These are phyloP conservation scores for Drosophila navojoa DNA, from an alignment of 1,140 invertebrate species.

Conservation along the genomic window DNA sequence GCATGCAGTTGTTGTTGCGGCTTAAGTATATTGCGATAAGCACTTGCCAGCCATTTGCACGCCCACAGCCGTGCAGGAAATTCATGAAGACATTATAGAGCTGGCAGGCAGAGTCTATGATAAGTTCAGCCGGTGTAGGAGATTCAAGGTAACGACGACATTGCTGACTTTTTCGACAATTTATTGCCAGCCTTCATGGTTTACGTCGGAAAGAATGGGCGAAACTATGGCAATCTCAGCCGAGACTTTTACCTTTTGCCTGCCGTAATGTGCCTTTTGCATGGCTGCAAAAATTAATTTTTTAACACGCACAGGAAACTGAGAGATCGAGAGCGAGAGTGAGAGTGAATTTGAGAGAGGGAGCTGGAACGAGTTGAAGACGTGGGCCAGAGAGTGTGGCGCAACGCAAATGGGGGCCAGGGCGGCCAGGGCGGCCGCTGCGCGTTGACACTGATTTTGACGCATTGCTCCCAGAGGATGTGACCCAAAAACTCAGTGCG, in stretches of 20 bases:
- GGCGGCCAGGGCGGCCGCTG: conserved; percentile 23
- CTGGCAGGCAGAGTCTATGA: conserved; percentile 18
- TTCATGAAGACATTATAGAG: conserved; percentile 62
- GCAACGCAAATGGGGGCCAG: neutral
- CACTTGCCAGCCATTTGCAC: conserved; percentile 62
- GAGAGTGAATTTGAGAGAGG: neutral
- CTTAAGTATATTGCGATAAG: conserved; percentile 57
- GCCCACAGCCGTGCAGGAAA: conserved; percentile 4
- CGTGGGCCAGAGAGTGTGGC: conserved; percentile 5
- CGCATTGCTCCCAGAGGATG: conserved; percentile 79
- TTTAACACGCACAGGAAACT: conserved; percentile 63
- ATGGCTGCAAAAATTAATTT: conserved; percentile 75
- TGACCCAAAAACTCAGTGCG: conserved; percentile 80
- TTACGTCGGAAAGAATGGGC: conserved; percentile 16
- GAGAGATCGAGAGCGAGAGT: neutral
- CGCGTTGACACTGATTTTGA: conserved; percentile 82
- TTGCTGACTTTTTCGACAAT: conserved; percentile 57
- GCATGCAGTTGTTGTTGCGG: conserved; percentile 20
- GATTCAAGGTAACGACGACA: conserved; percentile 77
- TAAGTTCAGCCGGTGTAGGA: conserved; percentile 35
- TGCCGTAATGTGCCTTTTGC: conserved; percentile 47
- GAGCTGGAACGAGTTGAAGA: neutral
- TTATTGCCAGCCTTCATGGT: conserved; percentile 69
- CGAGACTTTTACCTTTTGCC: conserved; percentile 3
- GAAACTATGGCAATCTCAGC: conserved; percentile 68